Base-by-base conservation (phyloP, 2,888 invertebrate species). In the Sminthurides aquaticus region DNA sequence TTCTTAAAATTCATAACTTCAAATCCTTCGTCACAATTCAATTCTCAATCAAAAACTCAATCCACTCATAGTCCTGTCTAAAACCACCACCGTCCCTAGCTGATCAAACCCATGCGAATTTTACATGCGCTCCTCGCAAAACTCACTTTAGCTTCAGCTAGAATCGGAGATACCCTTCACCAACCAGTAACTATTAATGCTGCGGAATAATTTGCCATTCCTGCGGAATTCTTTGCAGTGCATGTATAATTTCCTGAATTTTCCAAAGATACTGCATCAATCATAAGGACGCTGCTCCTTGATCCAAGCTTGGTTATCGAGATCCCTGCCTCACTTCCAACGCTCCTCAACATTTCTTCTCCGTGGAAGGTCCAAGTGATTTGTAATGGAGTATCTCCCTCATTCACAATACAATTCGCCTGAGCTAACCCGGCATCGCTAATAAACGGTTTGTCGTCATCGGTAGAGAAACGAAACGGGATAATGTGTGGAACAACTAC, bases 231-330 rank as follows among this genome's bases (percentile, higher is more conserved):
- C 55, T 78, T 22, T 71, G 77, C 80, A 3, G 76, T 75, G 69
- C 80, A 80, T 2, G 79, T 77, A 72, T 79, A 80, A 63, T 76
- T 77, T 25, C 80, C 80, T 48, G 64, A 58, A 56, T 68, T 66
- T 48, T 69, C 60, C 75, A 76, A 67, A 78, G 75, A 64, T 8
- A 77, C 76, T 27, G 77, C 70, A 56, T 77, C 76, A 18, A 89
- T 87, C 80, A 79, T 81, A 77, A 79, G 73, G 55, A 85, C 83
- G 75, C 84, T 85, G 76, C 84, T 84, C 73, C 81, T 82, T 76
- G 84, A 81, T 76, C 86, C 86, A 67, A 81, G 77, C 74, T 78
- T 80, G 58, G 78, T 79, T 1, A 79, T 67, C 27, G 56, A 34
- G 54, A 71, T 68, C 8, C 70, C 72, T 43, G 68, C 69, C 28